phyloP scores from a whole-genome alignment of 2,113 vertebrate species.

The Tympanuchus pallidicinctus region DNA sequence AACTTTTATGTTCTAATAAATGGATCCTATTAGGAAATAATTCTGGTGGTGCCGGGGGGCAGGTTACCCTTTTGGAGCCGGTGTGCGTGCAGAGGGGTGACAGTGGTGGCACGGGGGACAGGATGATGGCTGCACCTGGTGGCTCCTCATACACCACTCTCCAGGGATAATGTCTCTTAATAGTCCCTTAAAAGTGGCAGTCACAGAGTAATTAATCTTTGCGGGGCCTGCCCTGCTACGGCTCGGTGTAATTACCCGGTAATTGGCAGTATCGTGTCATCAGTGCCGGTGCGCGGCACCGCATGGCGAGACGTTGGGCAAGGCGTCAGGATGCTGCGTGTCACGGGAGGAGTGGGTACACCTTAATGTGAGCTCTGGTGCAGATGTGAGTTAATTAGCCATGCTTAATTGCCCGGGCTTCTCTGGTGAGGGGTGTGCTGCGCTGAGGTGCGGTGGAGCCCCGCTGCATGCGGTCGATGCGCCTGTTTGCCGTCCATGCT shows the following conservation, averaged over 20 bases:
- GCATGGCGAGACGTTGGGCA: neutral
- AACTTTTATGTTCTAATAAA: conserved; percentile 87
- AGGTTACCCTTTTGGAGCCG: conserved; percentile 54
- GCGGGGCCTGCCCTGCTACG: conserved; percentile 50
- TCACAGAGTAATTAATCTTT: conserved; percentile 61
- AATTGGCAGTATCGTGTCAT: conserved; percentile 68
- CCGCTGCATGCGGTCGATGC: rapidly evolving
- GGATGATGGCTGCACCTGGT: neutral
- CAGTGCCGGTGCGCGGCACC: neutral
- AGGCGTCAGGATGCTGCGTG: neutral
- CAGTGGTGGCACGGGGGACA: neutral
- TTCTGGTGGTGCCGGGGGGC: conserved; percentile 74
- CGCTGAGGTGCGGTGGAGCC: rapidly evolving
- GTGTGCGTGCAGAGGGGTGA: neutral
- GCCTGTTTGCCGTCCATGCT: rapidly evolving
- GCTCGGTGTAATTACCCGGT: conserved; percentile 43
- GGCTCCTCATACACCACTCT: neutral
- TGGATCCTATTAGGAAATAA: conserved; percentile 84
- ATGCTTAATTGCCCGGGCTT: neutral
- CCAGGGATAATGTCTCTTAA: conserved; percentile 42
- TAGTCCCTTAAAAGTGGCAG: conserved; percentile 64
- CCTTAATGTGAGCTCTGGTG: rapidly evolving
- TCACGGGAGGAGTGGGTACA: neutral
- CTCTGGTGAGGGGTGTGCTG: neutral
- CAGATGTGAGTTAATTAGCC: neutral